Conservation (phyloP, 2,888 invertebrate species). For the Sinotaia quadrata region DNA sequence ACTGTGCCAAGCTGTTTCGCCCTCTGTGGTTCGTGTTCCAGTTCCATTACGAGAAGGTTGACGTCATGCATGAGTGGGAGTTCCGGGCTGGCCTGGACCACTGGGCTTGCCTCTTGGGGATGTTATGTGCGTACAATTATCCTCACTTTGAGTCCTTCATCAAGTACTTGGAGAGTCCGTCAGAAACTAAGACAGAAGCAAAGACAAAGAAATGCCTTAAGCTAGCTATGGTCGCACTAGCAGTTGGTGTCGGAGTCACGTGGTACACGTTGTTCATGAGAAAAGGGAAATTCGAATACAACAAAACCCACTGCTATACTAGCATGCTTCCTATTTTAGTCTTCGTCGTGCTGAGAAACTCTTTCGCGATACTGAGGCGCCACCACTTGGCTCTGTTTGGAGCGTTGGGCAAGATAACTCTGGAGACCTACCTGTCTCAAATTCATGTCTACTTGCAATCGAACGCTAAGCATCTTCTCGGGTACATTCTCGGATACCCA, state of each 20-base stretch:
- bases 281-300: conserved; percentile 51
- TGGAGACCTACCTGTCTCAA: conserved; percentile 64
- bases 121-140: conserved; percentile 64
- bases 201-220: conserved; percentile 16
- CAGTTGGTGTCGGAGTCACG: conserved; percentile 18
- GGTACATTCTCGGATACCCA: conserved; percentile 50
- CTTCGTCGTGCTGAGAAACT: conserved; percentile 54
- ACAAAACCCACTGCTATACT: conserved; percentile 53
- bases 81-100: conserved; percentile 60
- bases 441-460: conserved; percentile 61
- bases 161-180: conserved; percentile 41
- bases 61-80: conserved; percentile 57
- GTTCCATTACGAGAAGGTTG: conserved; percentile 41
- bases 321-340: conserved; percentile 51
- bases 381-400: conserved; percentile 54
- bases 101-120: conserved; percentile 60
- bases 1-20: conserved; percentile 44
- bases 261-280: conserved; percentile 50
- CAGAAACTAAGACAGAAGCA: conserved; percentile 1
- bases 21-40: conserved; percentile 52
- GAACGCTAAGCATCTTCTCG: conserved; percentile 58
- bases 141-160: conserved; percentile 57
- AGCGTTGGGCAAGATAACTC: conserved; percentile 59
- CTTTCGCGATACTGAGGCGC: conserved; percentile 48
- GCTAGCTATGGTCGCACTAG: conserved; percentile 27